Evolutionary conservation across 2,113 vertebrate species (phyloP).

Genomic region (Apodemus sylvaticus): DNA sequence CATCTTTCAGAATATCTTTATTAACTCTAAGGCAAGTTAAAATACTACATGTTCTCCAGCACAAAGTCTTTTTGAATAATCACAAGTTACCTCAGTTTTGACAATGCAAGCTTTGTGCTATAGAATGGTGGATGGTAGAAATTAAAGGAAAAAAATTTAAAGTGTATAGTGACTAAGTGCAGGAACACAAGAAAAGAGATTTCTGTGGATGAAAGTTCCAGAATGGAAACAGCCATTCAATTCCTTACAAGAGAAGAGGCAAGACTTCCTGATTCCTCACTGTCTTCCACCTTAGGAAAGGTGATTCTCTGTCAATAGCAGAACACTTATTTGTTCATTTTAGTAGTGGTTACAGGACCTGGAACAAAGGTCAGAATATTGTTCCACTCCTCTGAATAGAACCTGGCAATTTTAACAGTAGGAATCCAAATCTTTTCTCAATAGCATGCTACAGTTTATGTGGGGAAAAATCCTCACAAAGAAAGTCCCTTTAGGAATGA

Average conservation of each 20-base stretch:
- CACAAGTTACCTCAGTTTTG: neutral
- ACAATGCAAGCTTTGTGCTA: neutral
- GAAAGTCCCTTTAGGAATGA: conserved; percentile 48
- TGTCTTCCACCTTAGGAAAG: neutral
- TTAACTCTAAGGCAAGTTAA: neutral
- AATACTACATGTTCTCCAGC: neutral
- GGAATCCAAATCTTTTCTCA: conserved; percentile 62
- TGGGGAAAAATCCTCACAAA: conserved; percentile 15
- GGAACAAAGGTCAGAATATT: conserved; percentile 55
- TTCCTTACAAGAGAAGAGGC: neutral
- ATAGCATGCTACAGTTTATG: conserved; percentile 38
- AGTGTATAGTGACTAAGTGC: neutral
- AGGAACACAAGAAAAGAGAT: neutral
- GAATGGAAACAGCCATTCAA: neutral
- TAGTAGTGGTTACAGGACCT: neutral
- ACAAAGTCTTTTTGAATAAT: neutral
- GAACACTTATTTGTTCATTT: neutral
- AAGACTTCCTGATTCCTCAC: neutral
- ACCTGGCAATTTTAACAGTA: conserved; percentile 66
- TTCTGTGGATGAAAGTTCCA: neutral
- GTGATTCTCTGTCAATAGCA: neutral
- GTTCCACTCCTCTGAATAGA: conserved; percentile 59
- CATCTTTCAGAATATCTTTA: neutral
- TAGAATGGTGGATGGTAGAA: fast-evolving
- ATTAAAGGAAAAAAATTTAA: neutral